Evolutionary conservation across 2,797 vertebrate genomes (phyloP), one percentile per base, ranked within the genome.

Genomic region (Rhinella marina): DNA sequence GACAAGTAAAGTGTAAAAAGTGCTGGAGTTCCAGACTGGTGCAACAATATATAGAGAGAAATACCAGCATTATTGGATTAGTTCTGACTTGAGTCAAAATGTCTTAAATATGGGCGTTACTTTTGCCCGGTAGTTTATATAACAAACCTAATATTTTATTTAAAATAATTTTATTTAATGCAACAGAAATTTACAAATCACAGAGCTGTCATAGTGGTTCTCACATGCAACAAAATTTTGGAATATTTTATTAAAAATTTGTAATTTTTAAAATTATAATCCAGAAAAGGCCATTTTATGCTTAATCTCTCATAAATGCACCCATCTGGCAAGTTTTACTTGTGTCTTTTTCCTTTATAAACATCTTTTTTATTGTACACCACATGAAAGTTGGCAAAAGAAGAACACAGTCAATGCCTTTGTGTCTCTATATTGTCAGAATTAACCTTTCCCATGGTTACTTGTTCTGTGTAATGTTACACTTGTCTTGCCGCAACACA

Each of bases 401-500:
- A 96, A 94, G 52, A 72, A 75, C 70, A 95, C 94, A 95, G 95
- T 96, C 95, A 96, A 93, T 94, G 96, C 96, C 94, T 93, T 95
- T 96, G 95, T 96, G 94, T 95, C 95, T 94, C 94, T 95, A 95
- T 96, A 95, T 96, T 97, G 97, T 97, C 96, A 95, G 95, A 92
- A 93, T 96, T 97, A 97, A 98, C 97, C 96, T 97, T 97, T 96
- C 96, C 97, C 96, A 95, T 93, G 95, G 96, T 96, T 96, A 96
- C 96, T 96, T 97, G 96, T 97, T 97, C 96, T 93, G 92, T 91
- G 93, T 97, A 96, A 96, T 96, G 96, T 96, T 97, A 97, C 96
- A 98, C 96, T 97, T 97, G 97, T 97, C 96, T 97, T 95, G 95
- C 95, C 92, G 95, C 94, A 96, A 96, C 97, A 97, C 96, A 96